A percentile compares a stretch with the other conserved stretches of the same genome.
phyloP scores from a whole-genome alignment of 92 coral and sea anemone genomes.

The Micromussa lordhowensis region DNA sequence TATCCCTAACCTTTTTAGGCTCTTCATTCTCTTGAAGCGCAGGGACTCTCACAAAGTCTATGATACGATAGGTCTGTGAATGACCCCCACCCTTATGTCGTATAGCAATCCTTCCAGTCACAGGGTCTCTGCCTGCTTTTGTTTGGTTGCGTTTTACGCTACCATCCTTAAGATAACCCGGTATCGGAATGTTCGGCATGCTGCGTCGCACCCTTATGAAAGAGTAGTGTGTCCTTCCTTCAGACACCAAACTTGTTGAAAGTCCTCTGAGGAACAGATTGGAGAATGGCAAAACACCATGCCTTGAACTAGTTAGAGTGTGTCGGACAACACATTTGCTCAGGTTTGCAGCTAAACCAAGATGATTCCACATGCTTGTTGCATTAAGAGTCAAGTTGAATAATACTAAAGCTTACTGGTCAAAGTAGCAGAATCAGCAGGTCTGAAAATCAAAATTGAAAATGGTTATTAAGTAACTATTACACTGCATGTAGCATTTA shows the following conservation, averaged over 20 bases:
- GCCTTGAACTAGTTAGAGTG: neutral
- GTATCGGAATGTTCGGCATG: conserved; percentile 88
- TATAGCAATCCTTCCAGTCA: conserved; percentile 81
- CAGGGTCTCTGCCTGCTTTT: conserved; percentile 86
- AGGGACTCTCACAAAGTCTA: conserved; percentile 93
- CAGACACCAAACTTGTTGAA: conserved; percentile 65
- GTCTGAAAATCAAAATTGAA: neutral
- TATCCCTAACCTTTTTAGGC: conserved; percentile 68
- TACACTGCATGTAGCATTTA: neutral
- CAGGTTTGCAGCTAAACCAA: conserved; percentile 3
- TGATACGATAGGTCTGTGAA: conserved; percentile 88
- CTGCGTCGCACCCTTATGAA: conserved; percentile 85
- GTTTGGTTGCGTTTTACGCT: conserved; percentile 79
- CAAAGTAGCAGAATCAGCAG: neutral
- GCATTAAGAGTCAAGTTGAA: neutral
- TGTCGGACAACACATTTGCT: neutral
- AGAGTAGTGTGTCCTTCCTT: conserved; percentile 92
- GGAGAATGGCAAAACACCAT: conserved; percentile 33
- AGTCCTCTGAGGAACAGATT: conserved; percentile 51
- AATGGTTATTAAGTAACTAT: neutral
- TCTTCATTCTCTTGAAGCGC: conserved; percentile 39
- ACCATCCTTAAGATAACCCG: conserved; percentile 92
- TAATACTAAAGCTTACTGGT: neutral
- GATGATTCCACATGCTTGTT: conserved; percentile 18
- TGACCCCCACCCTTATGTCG: conserved; percentile 99